Percentiles rank a stretch among this genome's conserved stretches.
Conservation (phyloP, 2,113 vertebrate species). For the Epinephelus moara region DNA sequence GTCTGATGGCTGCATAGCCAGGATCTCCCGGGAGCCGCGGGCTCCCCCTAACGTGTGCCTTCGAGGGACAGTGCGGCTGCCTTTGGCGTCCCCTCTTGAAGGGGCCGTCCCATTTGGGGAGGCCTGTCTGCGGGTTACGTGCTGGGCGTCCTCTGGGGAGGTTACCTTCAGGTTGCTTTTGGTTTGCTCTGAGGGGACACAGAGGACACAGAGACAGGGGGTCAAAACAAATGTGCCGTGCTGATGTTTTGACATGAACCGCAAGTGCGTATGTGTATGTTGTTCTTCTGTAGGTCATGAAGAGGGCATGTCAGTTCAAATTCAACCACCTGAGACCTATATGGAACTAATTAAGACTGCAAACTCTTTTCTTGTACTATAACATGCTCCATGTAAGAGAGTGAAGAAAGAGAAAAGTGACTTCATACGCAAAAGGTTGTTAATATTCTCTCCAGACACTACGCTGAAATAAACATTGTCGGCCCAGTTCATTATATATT, state of each 20-base stretch:
- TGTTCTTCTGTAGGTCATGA: slow-evolving; percentile 28
- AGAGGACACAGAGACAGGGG: slow-evolving; percentile 24
- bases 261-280: slow-evolving; percentile 10
- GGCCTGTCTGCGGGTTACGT: slow-evolving; percentile 84
- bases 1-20: slow-evolving; percentile 97
- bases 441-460: slow-evolving; percentile 24
- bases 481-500: slow-evolving; percentile 15
- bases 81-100: slow-evolving; percentile 83
- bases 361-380: background rate
- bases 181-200: slow-evolving; percentile 75
- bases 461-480: slow-evolving; percentile 19
- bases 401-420: background rate
- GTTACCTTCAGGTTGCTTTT: slow-evolving; percentile 85
- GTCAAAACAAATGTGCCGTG: slow-evolving; percentile 31
- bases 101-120: slow-evolving; percentile 85
- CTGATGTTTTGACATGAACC: slow-evolving; percentile 47
- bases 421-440: background rate
- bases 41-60: slow-evolving; percentile 96
- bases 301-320: slow-evolving; percentile 24
- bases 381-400: background rate
- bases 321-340: background rate
- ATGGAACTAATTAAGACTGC: background rate
- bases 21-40: slow-evolving; percentile 93
- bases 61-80: slow-evolving; percentile 89
- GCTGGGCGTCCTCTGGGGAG: slow-evolving; percentile 78